These are phyloP conservation scores for Aptenodytes patagonicus DNA, from an alignment of 2,113 vertebrate genomes.

Conservation along the genomic window DNA sequence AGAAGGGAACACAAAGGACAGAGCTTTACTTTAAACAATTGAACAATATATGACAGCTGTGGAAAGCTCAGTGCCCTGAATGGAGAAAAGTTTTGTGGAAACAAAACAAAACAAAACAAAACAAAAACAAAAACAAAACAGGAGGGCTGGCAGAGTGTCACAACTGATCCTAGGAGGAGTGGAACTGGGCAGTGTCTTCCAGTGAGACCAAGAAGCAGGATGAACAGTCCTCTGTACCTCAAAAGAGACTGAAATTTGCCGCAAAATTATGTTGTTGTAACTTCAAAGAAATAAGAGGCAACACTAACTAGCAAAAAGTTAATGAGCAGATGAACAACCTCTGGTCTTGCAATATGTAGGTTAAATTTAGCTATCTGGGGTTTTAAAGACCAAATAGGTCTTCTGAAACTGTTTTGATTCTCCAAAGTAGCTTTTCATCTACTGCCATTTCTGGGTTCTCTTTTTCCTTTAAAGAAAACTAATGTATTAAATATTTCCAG, in stretches of 20 bases:
- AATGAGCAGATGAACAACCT: background rate
- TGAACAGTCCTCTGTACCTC: background rate
- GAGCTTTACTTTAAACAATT: background rate
- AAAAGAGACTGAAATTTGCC: background rate
- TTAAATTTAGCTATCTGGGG: background rate
- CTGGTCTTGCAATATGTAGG: background rate
- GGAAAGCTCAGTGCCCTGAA: background rate
- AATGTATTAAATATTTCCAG: background rate
- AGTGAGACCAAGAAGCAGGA: background rate
- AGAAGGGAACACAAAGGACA: background rate
- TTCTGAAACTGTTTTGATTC: background rate
- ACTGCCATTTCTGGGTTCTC: background rate
- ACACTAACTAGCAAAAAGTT: background rate
- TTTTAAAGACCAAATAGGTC: background rate
- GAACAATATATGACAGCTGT: background rate
- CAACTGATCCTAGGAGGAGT: background rate
- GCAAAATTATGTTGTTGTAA: background rate
- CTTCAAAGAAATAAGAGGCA: background rate
- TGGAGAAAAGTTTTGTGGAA: background rate
- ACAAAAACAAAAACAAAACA: too few relatives aligned
- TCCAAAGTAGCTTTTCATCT: background rate
- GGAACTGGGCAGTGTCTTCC: background rate
- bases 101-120: background rate
- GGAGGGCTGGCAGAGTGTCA: background rate
- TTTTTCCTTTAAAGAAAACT: background rate